phyloP scores from a whole-genome alignment of 2,888 invertebrate genomes.

The Tipula vernalis region DNA sequence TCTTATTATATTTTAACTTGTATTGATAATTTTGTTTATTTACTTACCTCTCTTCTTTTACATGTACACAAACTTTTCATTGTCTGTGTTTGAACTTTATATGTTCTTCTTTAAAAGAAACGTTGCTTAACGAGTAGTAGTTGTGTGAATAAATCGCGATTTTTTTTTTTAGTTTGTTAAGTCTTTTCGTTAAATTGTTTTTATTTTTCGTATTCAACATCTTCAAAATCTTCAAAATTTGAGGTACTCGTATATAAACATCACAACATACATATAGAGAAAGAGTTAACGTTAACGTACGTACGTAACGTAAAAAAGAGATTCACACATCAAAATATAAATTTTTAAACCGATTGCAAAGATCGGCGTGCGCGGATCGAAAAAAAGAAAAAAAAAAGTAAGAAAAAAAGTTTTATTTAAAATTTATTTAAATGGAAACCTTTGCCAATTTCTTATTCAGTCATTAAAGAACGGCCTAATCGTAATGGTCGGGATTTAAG shows the following conservation, averaged over 20 bases:
- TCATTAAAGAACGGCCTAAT: slow-evolving; percentile 4
- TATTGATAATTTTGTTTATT: neutral
- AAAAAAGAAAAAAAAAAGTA: neutral
- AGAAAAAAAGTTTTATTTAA: neutral
- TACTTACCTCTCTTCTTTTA: neutral
- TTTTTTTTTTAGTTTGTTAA: neutral
- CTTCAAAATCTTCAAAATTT: neutral
- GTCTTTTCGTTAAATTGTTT: neutral
- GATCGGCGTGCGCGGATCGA: slow-evolving; percentile 8
- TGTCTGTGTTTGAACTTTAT: neutral
- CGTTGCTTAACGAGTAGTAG: neutral
- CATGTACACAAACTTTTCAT: neutral
- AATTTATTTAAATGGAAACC: slow-evolving; percentile 7
- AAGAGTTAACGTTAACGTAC: neutral
- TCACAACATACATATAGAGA: neutral
- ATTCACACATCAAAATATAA: slow-evolving; percentile 4
- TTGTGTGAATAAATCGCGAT: neutral
- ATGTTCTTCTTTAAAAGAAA: neutral
- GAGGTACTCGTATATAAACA: neutral
- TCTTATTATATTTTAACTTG: neutral
- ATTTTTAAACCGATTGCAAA: neutral
- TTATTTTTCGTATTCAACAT: neutral
- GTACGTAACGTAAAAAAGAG: neutral
- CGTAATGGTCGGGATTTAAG: neutral
- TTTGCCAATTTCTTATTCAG: slow-evolving; percentile 7